Conservation (phyloP, 2,888 invertebrate genomes). For the Drosophila imparisetae region DNA sequence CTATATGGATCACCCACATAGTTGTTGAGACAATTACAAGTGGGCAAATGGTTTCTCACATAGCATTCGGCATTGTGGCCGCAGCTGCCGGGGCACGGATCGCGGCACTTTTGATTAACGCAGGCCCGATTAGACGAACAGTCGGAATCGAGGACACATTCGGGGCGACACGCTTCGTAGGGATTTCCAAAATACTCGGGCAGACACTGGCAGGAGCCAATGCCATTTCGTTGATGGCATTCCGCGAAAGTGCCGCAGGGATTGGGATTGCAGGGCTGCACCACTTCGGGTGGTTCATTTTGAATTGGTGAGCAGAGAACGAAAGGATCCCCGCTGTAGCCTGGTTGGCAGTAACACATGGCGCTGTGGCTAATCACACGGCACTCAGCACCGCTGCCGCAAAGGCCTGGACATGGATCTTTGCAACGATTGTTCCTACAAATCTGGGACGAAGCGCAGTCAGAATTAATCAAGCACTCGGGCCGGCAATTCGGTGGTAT, state of each 20-base stretch:
- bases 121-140: conserved; percentile 90
- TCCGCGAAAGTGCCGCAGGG: conserved; percentile 93
- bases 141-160: conserved; percentile 90
- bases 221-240: conserved; percentile 88
- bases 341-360: conserved; percentile 89
- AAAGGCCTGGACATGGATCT: conserved; percentile 90
- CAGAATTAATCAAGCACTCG: conserved; percentile 91
- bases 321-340: conserved; percentile 83
- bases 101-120: conserved; percentile 89
- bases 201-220: conserved; percentile 90
- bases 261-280: conserved; percentile 89
- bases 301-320: conserved; percentile 86
- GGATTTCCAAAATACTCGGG: conserved; percentile 91
- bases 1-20: conserved; percentile 91
- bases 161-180: conserved; percentile 90
- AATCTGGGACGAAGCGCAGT: conserved; percentile 88
- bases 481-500: conserved; percentile 89
- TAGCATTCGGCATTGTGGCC: conserved; percentile 90
- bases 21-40: conserved; percentile 88
- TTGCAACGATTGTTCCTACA: conserved; percentile 91
- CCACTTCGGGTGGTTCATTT: conserved; percentile 74
- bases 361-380: conserved; percentile 91
- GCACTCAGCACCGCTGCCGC: conserved; percentile 90
- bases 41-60: conserved; percentile 89
- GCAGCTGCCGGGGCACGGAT: conserved; percentile 92